phyloP scores from a whole-genome alignment of 2,797 vertebrate genomes.

The Danio choprae region DNA sequence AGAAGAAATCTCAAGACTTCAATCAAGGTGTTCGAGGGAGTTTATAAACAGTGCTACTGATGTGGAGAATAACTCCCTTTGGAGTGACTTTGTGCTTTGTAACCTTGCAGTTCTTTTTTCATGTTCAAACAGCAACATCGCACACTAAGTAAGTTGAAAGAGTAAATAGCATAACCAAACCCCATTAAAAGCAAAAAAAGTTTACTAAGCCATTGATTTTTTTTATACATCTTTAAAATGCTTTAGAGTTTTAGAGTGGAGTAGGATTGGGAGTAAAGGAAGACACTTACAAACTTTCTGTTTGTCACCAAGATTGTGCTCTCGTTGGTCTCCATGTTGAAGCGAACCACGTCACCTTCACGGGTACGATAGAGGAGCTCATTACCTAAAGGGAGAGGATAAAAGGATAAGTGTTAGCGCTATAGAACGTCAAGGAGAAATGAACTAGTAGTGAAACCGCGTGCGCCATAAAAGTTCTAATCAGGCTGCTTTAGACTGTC shows the following conservation, averaged over 20 bases:
- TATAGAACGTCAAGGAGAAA: not conserved
- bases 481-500: slow-evolving; percentile 2
- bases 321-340: slow-evolving; percentile 85
- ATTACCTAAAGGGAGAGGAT: slow-evolving; percentile 76
- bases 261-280: not conserved
- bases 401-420: slow-evolving; percentile 8
- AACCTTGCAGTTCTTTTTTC: no score
- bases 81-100: no score
- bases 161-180: no score
- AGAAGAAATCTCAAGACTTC: no score
- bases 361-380: slow-evolving; percentile 91
- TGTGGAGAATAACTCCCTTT: no score
- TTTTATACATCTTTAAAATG: not conserved
- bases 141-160: no score
- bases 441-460: not conserved
- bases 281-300: slow-evolving; percentile 94
- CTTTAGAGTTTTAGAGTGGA: not conserved
- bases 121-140: no score
- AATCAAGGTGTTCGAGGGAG: no score
- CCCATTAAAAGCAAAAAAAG: no score
- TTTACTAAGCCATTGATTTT: no score
- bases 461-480: not conserved
- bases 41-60: no score
- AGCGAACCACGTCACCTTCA: slow-evolving; percentile 87
- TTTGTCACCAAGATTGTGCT: slow-evolving; percentile 89